phyloP scores from a whole-genome alignment of 2,113 vertebrate genomes.

The Hydropotes inermis region DNA sequence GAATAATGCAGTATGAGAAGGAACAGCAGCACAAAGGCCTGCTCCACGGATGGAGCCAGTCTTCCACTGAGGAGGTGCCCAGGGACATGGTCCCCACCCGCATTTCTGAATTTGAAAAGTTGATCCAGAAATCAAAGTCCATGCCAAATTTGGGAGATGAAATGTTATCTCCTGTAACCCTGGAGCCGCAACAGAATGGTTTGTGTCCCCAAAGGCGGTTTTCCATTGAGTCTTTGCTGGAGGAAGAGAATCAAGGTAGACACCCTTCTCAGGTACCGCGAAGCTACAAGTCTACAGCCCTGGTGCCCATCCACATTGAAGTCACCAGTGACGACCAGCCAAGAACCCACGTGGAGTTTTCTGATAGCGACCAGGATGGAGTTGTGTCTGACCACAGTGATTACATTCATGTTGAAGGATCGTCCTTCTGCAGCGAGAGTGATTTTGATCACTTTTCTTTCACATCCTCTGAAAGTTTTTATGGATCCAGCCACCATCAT shows the following conservation, averaged over 20 bases:
- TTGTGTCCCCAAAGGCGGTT: slow-evolving; percentile 90
- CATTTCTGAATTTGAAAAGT: slow-evolving; percentile 92
- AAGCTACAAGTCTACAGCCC: slow-evolving; percentile 82
- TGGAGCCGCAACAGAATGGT: slow-evolving; percentile 88
- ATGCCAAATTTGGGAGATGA: slow-evolving; percentile 95
- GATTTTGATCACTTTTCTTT: slow-evolving; percentile 96
- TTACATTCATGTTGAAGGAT: slow-evolving; percentile 94
- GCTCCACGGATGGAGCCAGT: slow-evolving; percentile 82
- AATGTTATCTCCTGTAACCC: slow-evolving; percentile 84
- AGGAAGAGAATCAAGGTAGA: slow-evolving; percentile 87
- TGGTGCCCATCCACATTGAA: slow-evolving; percentile 89
- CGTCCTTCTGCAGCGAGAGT: slow-evolving; percentile 97
- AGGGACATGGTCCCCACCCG: slow-evolving; percentile 92
- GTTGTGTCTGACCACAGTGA: slow-evolving; percentile 93
- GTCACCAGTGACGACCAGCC: slow-evolving; percentile 85
- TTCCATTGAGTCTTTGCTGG: slow-evolving; percentile 93
- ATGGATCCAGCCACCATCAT: slow-evolving; percentile 88
- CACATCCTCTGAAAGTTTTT: slow-evolving; percentile 94
- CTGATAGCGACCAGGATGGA: slow-evolving; percentile 94
- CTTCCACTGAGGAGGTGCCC: slow-evolving; percentile 89
- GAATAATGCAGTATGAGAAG: slow-evolving; percentile 91
- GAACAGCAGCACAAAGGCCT: slow-evolving; percentile 86
- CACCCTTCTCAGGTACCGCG: slow-evolving; percentile 80
- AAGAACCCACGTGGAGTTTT: slow-evolving; percentile 84
- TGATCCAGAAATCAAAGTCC: slow-evolving; percentile 96